These are phyloP conservation scores for Wiebesia pumilae DNA, from an alignment of 1,140 invertebrate genomes.

Conservation along the genomic window DNA sequence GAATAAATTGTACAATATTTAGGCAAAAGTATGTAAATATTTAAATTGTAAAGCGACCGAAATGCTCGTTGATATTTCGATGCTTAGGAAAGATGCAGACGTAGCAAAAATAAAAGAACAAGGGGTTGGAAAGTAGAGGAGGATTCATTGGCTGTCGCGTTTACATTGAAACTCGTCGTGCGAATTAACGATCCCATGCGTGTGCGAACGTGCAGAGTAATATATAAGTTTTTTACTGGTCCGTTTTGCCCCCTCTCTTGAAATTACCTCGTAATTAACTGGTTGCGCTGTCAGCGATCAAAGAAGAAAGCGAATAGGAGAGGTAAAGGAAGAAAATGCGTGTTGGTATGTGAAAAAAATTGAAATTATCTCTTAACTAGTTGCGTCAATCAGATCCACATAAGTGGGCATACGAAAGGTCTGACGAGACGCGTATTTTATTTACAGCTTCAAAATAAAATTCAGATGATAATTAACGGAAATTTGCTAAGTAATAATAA, in stretches of 20 bases:
- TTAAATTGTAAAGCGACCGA: too few species aligned
- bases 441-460: too few species aligned
- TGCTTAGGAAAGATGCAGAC: too few species aligned
- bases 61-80: too few species aligned
- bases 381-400: background rate
- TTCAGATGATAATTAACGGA: too few species aligned
- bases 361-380: background rate
- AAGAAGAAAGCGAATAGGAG: background rate
- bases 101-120: too few species aligned
- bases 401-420: background rate
- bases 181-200: slow-evolving; percentile 13
- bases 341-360: background rate
- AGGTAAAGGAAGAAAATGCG: background rate
- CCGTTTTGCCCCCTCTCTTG: background rate
- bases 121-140: background rate
- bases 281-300: background rate
- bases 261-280: slow-evolving; percentile 34
- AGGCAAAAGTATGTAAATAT: too few species aligned
- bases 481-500: too few species aligned
- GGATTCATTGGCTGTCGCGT: background rate
- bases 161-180: background rate
- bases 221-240: slow-evolving; percentile 29
- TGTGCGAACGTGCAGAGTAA: slow-evolving; percentile 1
- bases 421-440: too few species aligned
- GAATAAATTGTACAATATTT: too few species aligned